These are phyloP conservation scores for Hyposoter didymator DNA, from an alignment of 2,888 invertebrate genomes.

Conservation along the genomic window DNA sequence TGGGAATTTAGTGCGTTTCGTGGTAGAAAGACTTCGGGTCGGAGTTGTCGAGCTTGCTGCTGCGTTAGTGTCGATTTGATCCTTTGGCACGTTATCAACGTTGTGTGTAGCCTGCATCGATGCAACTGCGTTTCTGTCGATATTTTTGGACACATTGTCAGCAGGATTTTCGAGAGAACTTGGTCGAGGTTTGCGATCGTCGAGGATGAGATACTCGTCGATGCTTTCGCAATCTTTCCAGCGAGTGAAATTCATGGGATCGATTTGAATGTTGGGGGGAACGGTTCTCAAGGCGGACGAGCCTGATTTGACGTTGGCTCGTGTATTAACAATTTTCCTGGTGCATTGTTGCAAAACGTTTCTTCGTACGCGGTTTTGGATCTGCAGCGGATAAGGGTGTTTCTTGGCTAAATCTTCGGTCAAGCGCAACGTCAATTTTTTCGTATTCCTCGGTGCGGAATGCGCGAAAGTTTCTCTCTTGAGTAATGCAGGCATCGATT, in stretches of 20 bases:
- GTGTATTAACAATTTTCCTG: constrained; percentile 4
- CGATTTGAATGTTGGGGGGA: constrained; percentile 74
- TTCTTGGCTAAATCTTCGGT: constrained; percentile 61
- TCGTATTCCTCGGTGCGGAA: constrained; percentile 64
- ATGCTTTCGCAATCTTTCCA: constrained; percentile 79
- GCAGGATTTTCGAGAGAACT: constrained; percentile 55
- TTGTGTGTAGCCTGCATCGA: constrained; percentile 53
- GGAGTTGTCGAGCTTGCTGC: constrained; percentile 68
- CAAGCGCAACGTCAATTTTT: constrained; percentile 76
- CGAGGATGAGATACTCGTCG: constrained; percentile 81
- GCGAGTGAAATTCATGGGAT: constrained; percentile 74
- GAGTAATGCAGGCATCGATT: constrained; percentile 72
- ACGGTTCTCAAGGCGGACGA: constrained; percentile 74
- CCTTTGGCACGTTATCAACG: not conserved
- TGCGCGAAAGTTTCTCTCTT: constrained; percentile 71
- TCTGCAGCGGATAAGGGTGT: not conserved
- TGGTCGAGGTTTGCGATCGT: constrained; percentile 81
- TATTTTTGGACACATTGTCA: constrained; percentile 4
- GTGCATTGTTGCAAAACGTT: constrained; percentile 33
- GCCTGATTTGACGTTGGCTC: constrained; percentile 21
- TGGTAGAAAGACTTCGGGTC: constrained; percentile 58
- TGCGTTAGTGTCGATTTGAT: constrained; percentile 69
- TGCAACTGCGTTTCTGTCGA: constrained; percentile 36
- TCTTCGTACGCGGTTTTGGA: constrained; percentile 36
- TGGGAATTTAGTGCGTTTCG: constrained; percentile 68